These are phyloP conservation scores for Takifugu rubripes DNA, from an alignment of 2,797 vertebrate genomes.

Conservation along the genomic window DNA sequence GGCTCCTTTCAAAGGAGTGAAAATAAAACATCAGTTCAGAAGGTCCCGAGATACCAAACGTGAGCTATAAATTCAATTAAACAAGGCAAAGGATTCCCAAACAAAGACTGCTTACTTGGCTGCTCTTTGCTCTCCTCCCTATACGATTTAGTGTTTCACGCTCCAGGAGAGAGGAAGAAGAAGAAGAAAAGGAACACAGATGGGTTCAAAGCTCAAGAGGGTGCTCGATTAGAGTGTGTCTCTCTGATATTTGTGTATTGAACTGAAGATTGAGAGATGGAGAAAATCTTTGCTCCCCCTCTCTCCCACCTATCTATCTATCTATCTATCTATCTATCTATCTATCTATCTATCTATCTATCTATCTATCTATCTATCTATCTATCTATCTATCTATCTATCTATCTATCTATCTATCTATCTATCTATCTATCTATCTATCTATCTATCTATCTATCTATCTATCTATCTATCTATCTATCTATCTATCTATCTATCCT, in stretches of 20 bases:
- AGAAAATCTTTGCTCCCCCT: constrained; percentile 13
- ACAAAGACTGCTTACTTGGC: background rate
- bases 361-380: too few relatives aligned
- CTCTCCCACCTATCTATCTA: background rate
- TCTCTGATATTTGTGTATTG: constrained; percentile 26
- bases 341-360: too few relatives aligned
- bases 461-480: too few relatives aligned
- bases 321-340: too few relatives aligned
- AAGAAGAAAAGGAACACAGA: constrained; percentile 6
- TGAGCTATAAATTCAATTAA: background rate
- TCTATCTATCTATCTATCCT: too few relatives aligned
- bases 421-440: too few relatives aligned
- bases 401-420: too few relatives aligned
- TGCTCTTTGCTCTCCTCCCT: constrained; percentile 10
- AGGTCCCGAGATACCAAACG: background rate
- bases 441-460: too few relatives aligned
- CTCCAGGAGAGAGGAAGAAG: constrained; percentile 2
- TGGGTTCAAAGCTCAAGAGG: constrained; percentile 16
- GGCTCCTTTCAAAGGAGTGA: background rate
- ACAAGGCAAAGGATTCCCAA: background rate
- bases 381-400: too few relatives aligned
- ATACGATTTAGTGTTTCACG: constrained; percentile 10
- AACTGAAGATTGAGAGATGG: constrained; percentile 27
- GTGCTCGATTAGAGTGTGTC: constrained; percentile 29
- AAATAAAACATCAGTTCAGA: background rate